Percentiles rank a stretch among this genome's conserved stretches.
These are phyloP conservation scores for Oreochromis spilurus DNA, from an alignment of 2,113 vertebrate genomes.

Conservation along the genomic window DNA sequence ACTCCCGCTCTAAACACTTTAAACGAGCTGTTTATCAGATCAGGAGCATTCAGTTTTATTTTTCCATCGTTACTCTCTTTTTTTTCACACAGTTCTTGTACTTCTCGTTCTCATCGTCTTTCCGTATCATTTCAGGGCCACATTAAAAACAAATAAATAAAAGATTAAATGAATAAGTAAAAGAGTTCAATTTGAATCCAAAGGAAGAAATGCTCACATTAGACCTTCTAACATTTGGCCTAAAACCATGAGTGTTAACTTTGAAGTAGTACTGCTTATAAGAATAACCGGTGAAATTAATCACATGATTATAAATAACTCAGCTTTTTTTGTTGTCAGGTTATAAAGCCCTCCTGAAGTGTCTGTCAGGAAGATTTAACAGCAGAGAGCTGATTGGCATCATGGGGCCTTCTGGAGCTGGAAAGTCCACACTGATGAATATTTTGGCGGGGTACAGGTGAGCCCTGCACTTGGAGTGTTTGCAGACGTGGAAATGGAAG, in stretches of 20 bases:
- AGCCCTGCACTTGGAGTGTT: not conserved
- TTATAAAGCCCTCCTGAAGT: slow-evolving; percentile 97
- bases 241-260: not conserved
- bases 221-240: not conserved
- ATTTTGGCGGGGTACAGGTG: slow-evolving; percentile 97
- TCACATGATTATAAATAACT: not conserved
- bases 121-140: not conserved
- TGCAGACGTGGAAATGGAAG: not conserved
- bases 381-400: slow-evolving; percentile 93
- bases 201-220: not conserved
- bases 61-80: not conserved
- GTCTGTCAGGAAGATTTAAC: slow-evolving; percentile 93
- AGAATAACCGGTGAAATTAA: not conserved
- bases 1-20: not conserved
- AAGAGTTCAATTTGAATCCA: not conserved
- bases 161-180: not conserved
- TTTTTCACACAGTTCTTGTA: not conserved
- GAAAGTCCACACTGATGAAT: slow-evolving; percentile 98
- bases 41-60: not conserved
- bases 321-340: slow-evolving; percentile 66
- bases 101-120: not conserved
- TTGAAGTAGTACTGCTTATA: not conserved
- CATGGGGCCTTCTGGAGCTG: slow-evolving; percentile 95
- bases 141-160: not conserved
- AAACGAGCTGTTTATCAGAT: not conserved